Conservation (phyloP, 2,113 vertebrate species). For the Nothoprocta pentlandii region DNA sequence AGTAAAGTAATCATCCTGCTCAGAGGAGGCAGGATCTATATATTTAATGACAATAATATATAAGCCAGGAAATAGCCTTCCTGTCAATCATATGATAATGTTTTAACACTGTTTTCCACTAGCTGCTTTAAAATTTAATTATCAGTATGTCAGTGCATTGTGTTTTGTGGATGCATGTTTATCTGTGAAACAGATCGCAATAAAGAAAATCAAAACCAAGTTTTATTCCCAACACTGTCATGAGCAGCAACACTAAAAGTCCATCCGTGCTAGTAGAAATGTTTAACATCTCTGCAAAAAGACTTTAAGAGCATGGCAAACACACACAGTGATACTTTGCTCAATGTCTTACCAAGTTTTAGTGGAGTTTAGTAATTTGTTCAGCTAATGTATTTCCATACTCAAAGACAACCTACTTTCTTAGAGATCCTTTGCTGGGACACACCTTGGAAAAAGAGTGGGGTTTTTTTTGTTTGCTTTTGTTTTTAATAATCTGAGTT, state of each 20-base stretch:
- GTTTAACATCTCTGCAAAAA: not conserved
- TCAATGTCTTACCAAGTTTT: not conserved
- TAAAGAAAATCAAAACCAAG: not conserved
- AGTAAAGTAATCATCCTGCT: not conserved
- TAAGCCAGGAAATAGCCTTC: not conserved
- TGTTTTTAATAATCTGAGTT: not conserved
- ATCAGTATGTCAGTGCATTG: not conserved
- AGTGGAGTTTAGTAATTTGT: not conserved
- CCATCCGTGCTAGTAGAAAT: not conserved
- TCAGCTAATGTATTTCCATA: not conserved
- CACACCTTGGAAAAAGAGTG: constrained; percentile 1
- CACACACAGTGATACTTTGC: not conserved
- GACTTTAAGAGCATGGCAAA: not conserved
- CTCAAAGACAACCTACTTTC: not conserved
- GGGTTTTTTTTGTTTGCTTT: not conserved
- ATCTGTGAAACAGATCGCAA: not conserved
- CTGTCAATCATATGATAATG: not conserved
- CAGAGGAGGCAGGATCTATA: not conserved
- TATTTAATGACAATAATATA: not conserved
- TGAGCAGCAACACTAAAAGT: not conserved
- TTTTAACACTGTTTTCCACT: not conserved
- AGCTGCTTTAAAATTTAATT: not conserved
- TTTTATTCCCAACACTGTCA: not conserved
- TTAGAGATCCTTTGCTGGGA: not conserved
- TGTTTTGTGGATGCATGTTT: not conserved